Percentiles rank a stretch among this genome's conserved stretches.
These are phyloP conservation scores for Gulo gulo DNA, from an alignment of 2,113 vertebrate genomes.

Conservation along the genomic window DNA sequence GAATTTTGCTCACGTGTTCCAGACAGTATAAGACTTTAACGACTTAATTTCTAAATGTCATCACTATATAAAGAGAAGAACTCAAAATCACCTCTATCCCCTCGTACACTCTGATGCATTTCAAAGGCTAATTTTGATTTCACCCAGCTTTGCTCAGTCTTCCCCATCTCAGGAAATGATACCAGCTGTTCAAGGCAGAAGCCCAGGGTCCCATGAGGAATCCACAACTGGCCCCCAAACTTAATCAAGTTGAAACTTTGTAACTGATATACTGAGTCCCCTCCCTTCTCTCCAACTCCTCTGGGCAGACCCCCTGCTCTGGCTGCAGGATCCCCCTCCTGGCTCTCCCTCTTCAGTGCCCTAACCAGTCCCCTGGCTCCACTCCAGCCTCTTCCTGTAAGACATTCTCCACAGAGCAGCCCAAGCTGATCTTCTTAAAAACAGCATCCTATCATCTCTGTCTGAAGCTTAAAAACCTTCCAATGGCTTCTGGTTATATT, in stretches of 20 bases:
- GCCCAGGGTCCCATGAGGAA: background rate
- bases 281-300: background rate
- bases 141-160: background rate
- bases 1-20: background rate
- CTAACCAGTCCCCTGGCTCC: background rate
- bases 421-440: background rate
- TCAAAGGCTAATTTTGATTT: background rate
- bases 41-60: background rate
- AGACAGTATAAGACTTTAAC: background rate
- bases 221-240: background rate
- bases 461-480: background rate
- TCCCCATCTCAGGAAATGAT: background rate
- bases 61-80: background rate
- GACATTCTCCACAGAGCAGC: background rate
- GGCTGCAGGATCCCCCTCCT: background rate
- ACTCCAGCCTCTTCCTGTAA: background rate
- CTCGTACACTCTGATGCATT: background rate
- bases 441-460: background rate
- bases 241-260: background rate
- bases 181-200: background rate
- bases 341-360: background rate
- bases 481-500: background rate
- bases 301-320: background rate
- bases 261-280: background rate
- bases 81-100: background rate